A percentile compares a stretch with the other conserved stretches of the same genome.
phyloP scores from a whole-genome alignment of 2,888 invertebrate genomes.

The Drosophila borealis region DNA sequence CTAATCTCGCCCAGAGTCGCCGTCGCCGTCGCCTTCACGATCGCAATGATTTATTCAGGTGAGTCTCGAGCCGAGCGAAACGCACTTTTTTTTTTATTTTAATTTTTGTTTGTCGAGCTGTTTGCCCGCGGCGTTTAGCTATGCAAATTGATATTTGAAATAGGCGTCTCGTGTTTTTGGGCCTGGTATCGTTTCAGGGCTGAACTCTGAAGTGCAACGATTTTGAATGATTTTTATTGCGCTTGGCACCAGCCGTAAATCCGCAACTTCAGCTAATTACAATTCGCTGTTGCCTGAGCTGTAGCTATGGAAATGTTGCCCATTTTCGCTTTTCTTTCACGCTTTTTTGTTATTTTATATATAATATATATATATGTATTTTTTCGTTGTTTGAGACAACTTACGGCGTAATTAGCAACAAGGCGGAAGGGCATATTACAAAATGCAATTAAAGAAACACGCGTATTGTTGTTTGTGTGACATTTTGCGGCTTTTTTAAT shows the following conservation, averaged over 20 bases:
- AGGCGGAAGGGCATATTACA: conserved; percentile 58
- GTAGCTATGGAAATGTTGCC: conserved; percentile 7
- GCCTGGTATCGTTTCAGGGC: conserved; percentile 33
- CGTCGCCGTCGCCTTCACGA: conserved; percentile 48
- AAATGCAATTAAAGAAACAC: conserved; percentile 41
- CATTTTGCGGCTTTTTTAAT: conserved; percentile 45
- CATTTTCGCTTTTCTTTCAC: conserved; percentile 8
- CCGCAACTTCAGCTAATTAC: conserved; percentile 58
- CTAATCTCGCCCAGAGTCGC: conserved; percentile 66
- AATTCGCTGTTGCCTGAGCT: conserved; percentile 28
- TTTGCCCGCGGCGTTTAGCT: conserved; percentile 51
- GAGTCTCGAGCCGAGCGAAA: conserved; percentile 45
- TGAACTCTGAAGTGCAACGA: conserved; percentile 45
- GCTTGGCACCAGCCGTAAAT: conserved; percentile 51
- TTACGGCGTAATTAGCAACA: conserved; percentile 40
- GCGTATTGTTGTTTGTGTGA: conserved; percentile 46
- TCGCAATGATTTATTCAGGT: conserved; percentile 77
- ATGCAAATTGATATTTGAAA: conserved; percentile 59
- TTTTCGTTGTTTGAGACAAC: conserved; percentile 15
- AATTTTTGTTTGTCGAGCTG: neutral
- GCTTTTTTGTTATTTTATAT: neutral
- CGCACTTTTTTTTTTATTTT: conserved; percentile 41
- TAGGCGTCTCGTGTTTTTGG: conserved; percentile 36
- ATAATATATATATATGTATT: neutral
- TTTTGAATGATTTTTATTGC: conserved; percentile 49